Evolutionary conservation across 2,888 invertebrate genomes (phyloP).

Genomic region (Achlya flavicornis): DNA sequence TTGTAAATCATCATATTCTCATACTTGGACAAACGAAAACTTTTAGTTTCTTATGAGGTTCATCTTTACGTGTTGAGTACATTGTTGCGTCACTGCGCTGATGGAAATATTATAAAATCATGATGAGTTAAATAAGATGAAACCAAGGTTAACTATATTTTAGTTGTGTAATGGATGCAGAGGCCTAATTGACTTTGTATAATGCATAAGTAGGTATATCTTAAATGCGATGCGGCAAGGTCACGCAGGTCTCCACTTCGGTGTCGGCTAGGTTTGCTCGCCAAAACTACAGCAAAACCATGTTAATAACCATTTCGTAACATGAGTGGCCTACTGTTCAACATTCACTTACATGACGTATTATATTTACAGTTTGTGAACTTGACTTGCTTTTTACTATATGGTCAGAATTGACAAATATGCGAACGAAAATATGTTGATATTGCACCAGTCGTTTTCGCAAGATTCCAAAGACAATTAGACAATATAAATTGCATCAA

Average conservation of each 20-base stretch:
- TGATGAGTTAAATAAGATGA: background rate
- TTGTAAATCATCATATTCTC: no score
- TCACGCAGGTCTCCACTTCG: background rate
- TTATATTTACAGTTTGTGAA: background rate
- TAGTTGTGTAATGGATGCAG: slow-evolving; percentile 3
- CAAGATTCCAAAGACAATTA: background rate
- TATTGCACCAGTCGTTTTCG: slow-evolving; percentile 3
- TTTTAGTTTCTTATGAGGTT: no score
- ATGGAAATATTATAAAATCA: background rate
- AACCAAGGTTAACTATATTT: background rate
- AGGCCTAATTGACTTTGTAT: background rate
- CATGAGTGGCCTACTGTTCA: background rate
- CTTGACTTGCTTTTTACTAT: slow-evolving; percentile 3
- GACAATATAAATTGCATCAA: background rate
- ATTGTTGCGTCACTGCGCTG: background rate
- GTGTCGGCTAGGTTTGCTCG: background rate
- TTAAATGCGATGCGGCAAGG: background rate
- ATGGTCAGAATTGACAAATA: background rate
- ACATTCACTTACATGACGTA: slow-evolving; percentile 4
- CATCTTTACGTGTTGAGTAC: no score
- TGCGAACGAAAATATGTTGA: background rate
- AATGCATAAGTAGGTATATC: background rate
- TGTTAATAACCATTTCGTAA: slow-evolving; percentile 2
- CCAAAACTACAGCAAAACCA: slow-evolving; percentile 1
- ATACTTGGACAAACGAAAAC: no score